Base-by-base conservation (phyloP, 2,797 vertebrate species). In the Trematomus bernacchii region DNA sequence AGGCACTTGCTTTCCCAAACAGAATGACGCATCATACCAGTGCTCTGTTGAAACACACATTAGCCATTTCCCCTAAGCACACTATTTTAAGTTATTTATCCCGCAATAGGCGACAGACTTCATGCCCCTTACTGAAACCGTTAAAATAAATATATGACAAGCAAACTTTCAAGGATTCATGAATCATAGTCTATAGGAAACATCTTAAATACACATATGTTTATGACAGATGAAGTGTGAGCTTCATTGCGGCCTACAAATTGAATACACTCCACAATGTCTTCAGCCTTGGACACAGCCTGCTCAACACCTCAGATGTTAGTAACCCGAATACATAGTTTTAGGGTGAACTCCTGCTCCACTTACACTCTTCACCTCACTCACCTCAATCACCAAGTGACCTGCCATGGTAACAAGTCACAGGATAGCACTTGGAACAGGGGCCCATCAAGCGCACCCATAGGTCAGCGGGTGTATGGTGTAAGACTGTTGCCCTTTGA, bases 401-500 rank as follows among this genome's bases (percentile, higher is more conserved):
- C 64, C 87, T 81, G 84, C 84, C 88, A 85, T 63, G 19, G 79
- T 84, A 77, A 84, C 80, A 80, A 85, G 81, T 77, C 78, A 81
- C 83, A 89, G 84, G 64, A 79, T 87, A 79, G 81, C 73, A 61
- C 67, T 87, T 92, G 89, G 93, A 91, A 82, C 83, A 66, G 86
- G 88, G 87, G 88, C 62, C 87, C 82, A 84, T 70, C 88, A 93
- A 90, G 93, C 86, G 83, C 87, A 81, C 92, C 89, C 86, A 91
- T 74, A 89, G 92, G 91, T 89, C 82, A 90, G 92, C 80, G 86
- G 90, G 93, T 93, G 90, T 91, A 88, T 90, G 90, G 89, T 91
- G 91, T 63, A 84, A 77, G 61, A 79, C 61, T 65, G 64, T 85
- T 94, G 92, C 94, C 93, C 94, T 95, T 89, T 91, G 94, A 96